A percentile compares a stretch with the other conserved stretches of the same genome.
Evolutionary conservation across 2,113 vertebrate species (phyloP).

Genomic region (Nesoenas mayeri): DNA sequence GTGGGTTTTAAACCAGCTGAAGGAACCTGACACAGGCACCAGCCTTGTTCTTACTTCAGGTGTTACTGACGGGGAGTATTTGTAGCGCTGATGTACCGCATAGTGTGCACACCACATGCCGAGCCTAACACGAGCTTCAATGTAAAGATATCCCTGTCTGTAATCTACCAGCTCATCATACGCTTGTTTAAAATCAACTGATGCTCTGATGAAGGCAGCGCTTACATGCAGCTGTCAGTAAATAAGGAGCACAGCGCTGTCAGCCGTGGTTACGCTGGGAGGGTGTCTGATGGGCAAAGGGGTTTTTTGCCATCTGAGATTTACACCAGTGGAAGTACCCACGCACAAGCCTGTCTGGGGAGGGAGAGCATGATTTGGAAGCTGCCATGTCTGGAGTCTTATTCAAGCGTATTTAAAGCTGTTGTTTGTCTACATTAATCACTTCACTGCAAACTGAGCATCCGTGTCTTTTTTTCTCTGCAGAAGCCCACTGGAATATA

Average conservation of each 20-base stretch:
- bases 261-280: not conserved
- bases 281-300: not conserved
- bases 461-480: slow-evolving; percentile 42
- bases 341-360: not conserved
- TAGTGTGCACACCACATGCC: not conserved
- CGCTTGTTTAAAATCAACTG: not conserved
- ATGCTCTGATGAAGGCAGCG: not conserved
- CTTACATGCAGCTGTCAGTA: not conserved
- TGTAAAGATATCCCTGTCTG: not conserved
- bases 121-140: not conserved
- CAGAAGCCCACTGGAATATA: slow-evolving; percentile 89
- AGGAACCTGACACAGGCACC: not conserved
- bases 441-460: slow-evolving; percentile 50
- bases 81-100: not conserved
- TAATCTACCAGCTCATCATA: not conserved
- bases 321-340: not conserved
- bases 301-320: not conserved
- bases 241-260: not conserved
- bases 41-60: not conserved
- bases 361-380: not conserved
- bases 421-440: slow-evolving; percentile 49
- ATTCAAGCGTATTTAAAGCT: not conserved
- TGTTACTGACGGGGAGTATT: not conserved
- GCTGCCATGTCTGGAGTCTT: not conserved
- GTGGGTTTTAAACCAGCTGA: not conserved